A percentile compares a stretch with the other conserved stretches of the same genome.
Evolutionary conservation across 2,797 vertebrate species (phyloP).

Genomic region (Ataeniobius toweri): DNA sequence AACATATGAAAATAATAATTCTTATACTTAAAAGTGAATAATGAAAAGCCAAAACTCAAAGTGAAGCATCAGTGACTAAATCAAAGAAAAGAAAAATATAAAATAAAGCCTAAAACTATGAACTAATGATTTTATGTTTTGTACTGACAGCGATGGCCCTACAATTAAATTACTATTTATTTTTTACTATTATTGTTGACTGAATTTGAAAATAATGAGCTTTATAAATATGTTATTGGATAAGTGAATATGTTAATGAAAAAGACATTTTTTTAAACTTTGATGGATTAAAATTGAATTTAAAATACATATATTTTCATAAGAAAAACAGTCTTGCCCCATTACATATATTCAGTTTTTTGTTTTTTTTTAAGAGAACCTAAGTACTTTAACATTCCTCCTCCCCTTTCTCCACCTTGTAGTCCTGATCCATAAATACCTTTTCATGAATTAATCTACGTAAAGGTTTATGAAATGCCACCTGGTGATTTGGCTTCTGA

Average conservation of each 20-base stretch:
- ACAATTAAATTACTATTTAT: neutral
- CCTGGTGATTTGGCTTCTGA: neutral
- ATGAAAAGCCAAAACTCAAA: no score
- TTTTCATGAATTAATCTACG: conserved; percentile 1
- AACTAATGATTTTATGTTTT: neutral
- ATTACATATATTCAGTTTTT: neutral
- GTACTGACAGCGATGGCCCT: neutral
- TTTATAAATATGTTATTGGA: neutral
- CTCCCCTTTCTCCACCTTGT: neutral
- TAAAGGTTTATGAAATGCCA: conserved; percentile 4
- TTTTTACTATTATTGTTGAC: neutral
- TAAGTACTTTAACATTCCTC: neutral
- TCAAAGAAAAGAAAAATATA: neutral
- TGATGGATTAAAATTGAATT: neutral
- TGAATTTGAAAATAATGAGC: neutral
- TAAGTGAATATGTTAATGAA: no score
- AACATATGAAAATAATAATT: neutral
- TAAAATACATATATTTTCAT: neutral
- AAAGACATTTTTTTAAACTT: neutral
- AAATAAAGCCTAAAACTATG: neutral
- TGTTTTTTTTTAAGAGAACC: neutral
- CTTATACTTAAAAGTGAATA: no score
- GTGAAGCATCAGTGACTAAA: no score
- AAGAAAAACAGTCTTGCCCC: neutral
- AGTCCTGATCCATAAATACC: conserved; percentile 49